Evolutionary conservation across 2,888 invertebrate genomes (phyloP), one percentile per base, ranked within the genome.

Genomic region (Nemotelus pantherinus): DNA sequence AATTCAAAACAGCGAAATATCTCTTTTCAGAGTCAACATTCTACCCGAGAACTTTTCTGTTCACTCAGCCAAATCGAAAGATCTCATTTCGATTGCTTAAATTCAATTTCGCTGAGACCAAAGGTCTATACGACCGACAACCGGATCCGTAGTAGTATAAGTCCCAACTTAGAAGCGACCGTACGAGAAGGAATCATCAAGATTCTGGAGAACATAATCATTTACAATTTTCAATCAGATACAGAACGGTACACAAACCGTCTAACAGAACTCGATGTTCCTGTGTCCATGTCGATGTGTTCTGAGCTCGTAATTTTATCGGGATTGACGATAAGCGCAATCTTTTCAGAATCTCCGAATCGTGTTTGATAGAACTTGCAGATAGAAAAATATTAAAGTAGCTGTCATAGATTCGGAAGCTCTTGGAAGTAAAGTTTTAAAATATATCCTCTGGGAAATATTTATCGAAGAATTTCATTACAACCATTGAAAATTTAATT

Each of bases 61-160:
- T 79, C 78, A 79, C 79, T 79, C 80, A 80, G 77, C 77, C 80
- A 78, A 80, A 80, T 78, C 78, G 80, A 78, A 78, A 80, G 80
- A 80, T 80, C 78, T 80, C 80, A 80, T 80, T 80, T 80, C 80
- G 78, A 80, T 80, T 78, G 77, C 80, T 80, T 77, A 68, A 75
- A 80, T 80, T 80, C 78, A 80, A 80, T 80, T 80, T 80, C 55
- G 76, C 45, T 55, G 65, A 76, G 64, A 63, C 76, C 55, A 76
- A 76, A 64, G 65, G 76, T 43, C 63, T 60, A 48, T 60, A 63
- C n/a, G 63, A 60, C 25, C 45, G 57, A 47, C 72, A 48, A 60
- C 72, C 53, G 25, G 41, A 63, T 63, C 39, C 63, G 39, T 41
- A 53, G 53, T 10, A 53, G 53, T 10, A 53, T 43, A 63, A 63